phyloP scores from a whole-genome alignment of 1,140 invertebrate genomes.

The Drosophila sechellia region DNA sequence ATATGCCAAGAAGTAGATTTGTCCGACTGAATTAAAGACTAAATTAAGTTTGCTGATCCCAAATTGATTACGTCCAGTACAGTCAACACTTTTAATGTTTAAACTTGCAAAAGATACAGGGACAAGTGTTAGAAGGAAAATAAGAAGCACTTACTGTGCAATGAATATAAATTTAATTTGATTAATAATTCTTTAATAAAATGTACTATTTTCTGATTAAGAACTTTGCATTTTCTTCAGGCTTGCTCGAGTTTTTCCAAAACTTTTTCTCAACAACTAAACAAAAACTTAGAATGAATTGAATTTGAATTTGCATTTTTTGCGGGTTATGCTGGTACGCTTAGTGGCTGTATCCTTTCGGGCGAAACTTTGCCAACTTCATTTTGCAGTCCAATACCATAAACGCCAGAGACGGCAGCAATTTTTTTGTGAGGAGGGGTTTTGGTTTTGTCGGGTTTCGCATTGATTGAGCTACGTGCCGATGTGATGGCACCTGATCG shows the following conservation, averaged over 20 bases:
- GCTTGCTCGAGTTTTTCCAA: too few relatives aligned
- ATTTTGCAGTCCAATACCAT: constrained; percentile 59
- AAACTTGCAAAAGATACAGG: not conserved
- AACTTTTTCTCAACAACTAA: not conserved
- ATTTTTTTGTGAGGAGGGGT: not conserved
- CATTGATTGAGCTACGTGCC: constrained; percentile 69
- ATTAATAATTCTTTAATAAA: not conserved
- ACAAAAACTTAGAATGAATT: not conserved
- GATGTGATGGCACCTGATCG: constrained; percentile 36
- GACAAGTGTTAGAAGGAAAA: not conserved
- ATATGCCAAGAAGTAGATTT: constrained; percentile 19
- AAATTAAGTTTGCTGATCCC: constrained; percentile 32
- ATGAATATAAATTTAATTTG: too few relatives aligned
- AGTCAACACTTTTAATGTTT: not conserved
- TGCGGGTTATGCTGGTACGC: not conserved
- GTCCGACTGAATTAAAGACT: constrained; percentile 12
- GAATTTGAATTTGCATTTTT: not conserved
- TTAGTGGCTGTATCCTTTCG: not conserved
- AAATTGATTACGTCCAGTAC: constrained; percentile 10
- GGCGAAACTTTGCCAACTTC: constrained; percentile 31
- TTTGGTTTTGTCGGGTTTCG: constrained; percentile 22
- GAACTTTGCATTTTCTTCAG: not conserved
- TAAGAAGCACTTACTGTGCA: not conserved
- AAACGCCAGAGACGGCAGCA: constrained; percentile 14
- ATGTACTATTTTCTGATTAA: not conserved